Percentiles rank a stretch among this genome's conserved stretches.
These are phyloP conservation scores for Brenthis hecate DNA, from an alignment of 2,888 invertebrate species.

Conservation along the genomic window DNA sequence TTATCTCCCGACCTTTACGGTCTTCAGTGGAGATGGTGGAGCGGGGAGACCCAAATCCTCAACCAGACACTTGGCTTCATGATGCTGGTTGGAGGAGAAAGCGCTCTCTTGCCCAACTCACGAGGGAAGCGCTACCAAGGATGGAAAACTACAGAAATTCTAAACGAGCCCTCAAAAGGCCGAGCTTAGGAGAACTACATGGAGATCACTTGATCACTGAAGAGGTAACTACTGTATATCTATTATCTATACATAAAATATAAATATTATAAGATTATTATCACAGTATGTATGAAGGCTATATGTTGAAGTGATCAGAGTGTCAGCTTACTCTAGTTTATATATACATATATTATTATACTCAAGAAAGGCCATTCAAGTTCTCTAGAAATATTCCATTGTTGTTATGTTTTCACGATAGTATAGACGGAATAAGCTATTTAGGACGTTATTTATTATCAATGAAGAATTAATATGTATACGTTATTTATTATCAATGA, in stretches of 20 bases:
- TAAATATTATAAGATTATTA: too few species aligned
- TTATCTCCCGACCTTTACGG: slow-evolving; percentile 70
- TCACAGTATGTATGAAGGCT: too few species aligned
- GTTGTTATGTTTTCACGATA: too few species aligned
- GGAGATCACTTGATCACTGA: slow-evolving; percentile 81
- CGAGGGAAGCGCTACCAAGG: slow-evolving; percentile 90
- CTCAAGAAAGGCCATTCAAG: too few species aligned
- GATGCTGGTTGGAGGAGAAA: slow-evolving; percentile 78
- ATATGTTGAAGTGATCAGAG: too few species aligned
- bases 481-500: too few species aligned
- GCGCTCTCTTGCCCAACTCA: slow-evolving; percentile 85
- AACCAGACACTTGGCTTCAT: slow-evolving; percentile 72
- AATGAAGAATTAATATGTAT: too few species aligned
- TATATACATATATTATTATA: too few species aligned
- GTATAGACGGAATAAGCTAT: too few species aligned
- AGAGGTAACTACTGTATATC: slow-evolving; percentile 55
- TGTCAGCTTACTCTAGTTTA: too few species aligned
- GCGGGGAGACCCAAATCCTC: slow-evolving; percentile 52
- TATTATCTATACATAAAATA: neutral
- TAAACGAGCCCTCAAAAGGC: slow-evolving; percentile 88
- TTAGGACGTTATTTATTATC: too few species aligned
- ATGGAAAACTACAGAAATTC: slow-evolving; percentile 92
- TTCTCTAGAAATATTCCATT: too few species aligned
- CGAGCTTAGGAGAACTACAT: slow-evolving; percentile 92
- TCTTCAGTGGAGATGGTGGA: slow-evolving; percentile 63